Conservation (phyloP, 2,888 invertebrate genomes). For the Aquatica leii region DNA sequence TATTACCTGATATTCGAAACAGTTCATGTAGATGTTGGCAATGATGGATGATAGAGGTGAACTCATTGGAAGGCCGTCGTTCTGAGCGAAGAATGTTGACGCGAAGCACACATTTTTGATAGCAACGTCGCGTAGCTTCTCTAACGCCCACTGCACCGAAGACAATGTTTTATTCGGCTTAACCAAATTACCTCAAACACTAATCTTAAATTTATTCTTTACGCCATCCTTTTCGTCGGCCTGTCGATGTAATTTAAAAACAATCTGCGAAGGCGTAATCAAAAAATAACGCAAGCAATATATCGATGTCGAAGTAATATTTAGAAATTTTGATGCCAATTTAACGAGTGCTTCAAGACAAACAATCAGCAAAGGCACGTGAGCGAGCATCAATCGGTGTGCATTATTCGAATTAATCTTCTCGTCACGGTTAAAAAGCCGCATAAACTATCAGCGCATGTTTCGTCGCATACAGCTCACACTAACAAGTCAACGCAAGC, state of each 20-base stretch:
- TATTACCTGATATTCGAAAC: no score
- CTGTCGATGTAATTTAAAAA: conserved; percentile 85
- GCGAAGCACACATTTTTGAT: conserved; percentile 96
- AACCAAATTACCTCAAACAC: conserved; percentile 71
- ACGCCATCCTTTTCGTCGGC: conserved; percentile 67
- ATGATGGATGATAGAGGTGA: no score
- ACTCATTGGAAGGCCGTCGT: no score
- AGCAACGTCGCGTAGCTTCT: conserved; percentile 91
- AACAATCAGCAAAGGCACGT: conserved; percentile 94
- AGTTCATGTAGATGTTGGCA: no score
- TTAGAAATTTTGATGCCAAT: conserved; percentile 95
- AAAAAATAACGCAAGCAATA: conserved; percentile 93
- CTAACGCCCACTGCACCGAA: conserved; percentile 78
- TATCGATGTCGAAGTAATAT: conserved; percentile 93
- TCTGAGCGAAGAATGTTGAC: no score
- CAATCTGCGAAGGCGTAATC: conserved; percentile 93
- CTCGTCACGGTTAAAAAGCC: conserved; percentile 89
- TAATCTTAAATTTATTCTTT: conserved; percentile 63
- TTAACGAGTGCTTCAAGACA: conserved; percentile 96
- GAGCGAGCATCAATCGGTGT: conserved; percentile 89
- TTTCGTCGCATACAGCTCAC: conserved; percentile 97
- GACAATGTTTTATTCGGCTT: conserved; percentile 65
- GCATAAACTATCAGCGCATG: conserved; percentile 95
- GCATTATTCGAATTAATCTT: conserved; percentile 93
- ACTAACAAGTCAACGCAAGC: conserved; percentile 97